Evolutionary conservation across 2,797 vertebrate genomes (phyloP), one percentile per base, ranked within the genome.

Genomic region (Mus caroli): DNA sequence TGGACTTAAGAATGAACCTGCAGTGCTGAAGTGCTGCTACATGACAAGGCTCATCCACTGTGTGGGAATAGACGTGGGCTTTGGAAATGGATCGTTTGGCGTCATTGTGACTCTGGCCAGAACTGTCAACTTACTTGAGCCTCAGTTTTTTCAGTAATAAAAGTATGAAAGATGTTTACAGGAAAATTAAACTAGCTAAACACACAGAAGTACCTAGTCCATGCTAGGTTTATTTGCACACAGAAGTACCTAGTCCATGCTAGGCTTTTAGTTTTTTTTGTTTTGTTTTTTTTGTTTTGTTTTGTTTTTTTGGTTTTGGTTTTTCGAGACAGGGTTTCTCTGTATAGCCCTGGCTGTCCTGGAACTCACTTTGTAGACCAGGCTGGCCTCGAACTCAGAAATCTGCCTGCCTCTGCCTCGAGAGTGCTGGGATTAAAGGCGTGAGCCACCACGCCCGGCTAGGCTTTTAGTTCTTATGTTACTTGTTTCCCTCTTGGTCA

Each of bases 391-490:
- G 3, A 43, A 43, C 43, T 43, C 43, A 43, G 43, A 43, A 43
- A 43, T 43, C 43, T 43, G 43, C 3, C 43, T 43, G 43, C 43
- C 43, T 43, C 43, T 43, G 43, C 43, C 43, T 43, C 43, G 43
- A 43, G 43, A 43, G 43, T 43, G 43, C 3, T 43, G 43, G 43
- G 43, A 43, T 43, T 43, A 43, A 43, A 43, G 43, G 43, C 3
- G 43, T 43, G 43, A 0, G 43, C 43, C 43, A 43, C 43, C 43
- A 43, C 3, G 43, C 43, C 43, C 43, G 3, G 43, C 43, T 43
- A 75, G 78, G 7, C 56, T 92, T 28, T 92, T 92, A 80, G 52
- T 80, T 94, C 54, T 60, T 79, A 3, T 92, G 40, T 84, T 90
- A 22, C 26, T 67, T 69, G 54, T 94, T 87, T 79, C n/a, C 46